A percentile compares a stretch with the other conserved stretches of the same genome.
Evolutionary conservation across 2,888 invertebrate species (phyloP).

Genomic region (Metellina segmentata): DNA sequence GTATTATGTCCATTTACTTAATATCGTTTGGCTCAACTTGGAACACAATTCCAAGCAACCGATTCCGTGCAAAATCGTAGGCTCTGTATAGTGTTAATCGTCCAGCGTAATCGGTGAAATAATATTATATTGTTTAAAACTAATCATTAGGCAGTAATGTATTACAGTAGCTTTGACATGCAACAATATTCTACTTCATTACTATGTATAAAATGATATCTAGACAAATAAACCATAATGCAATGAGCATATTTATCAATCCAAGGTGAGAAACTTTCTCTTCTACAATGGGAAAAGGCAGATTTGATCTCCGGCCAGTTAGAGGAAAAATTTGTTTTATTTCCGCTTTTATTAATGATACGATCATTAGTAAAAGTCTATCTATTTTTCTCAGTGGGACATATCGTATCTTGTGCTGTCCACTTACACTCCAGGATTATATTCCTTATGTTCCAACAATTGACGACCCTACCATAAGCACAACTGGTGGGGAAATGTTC

Average conservation of each 20-base stretch:
- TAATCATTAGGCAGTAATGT: too few relatives aligned
- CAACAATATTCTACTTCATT: background rate
- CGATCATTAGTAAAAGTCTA: background rate
- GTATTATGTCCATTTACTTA: too few relatives aligned
- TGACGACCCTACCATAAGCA: too few relatives aligned
- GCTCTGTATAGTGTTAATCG: too few relatives aligned
- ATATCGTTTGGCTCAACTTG: too few relatives aligned
- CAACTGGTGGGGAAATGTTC: too few relatives aligned
- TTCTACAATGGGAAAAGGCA: background rate
- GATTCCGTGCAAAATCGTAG: too few relatives aligned
- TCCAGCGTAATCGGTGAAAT: too few relatives aligned
- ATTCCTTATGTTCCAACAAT: too few relatives aligned
- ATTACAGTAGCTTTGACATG: too few relatives aligned
- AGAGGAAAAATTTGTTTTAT: background rate
- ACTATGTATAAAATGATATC: background rate
- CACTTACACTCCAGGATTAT: background rate
- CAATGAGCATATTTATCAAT: background rate
- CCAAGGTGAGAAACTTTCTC: background rate
- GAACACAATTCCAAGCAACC: too few relatives aligned
- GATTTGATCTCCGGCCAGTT: background rate
- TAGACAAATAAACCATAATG: background rate
- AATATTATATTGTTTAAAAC: too few relatives aligned
- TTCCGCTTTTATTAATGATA: background rate
- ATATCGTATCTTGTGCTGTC: background rate
- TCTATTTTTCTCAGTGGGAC: background rate